phyloP scores from a whole-genome alignment of 2,113 vertebrate species.

The Notarius quadriscutis region DNA sequence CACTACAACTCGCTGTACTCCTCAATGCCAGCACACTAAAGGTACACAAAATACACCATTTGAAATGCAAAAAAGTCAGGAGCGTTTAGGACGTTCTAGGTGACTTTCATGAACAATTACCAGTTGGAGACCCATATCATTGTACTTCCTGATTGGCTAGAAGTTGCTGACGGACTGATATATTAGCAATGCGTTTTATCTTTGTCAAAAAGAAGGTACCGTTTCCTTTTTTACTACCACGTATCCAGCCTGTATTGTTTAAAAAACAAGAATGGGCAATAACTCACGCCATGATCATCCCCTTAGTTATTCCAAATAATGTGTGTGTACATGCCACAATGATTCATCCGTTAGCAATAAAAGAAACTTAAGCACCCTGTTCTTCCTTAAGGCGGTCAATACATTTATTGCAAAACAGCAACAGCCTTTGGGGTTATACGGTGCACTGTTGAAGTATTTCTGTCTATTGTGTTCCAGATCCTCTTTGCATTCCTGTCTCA shows the following conservation, averaged over 20 bases:
- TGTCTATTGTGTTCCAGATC: neutral
- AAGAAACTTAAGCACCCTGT: neutral
- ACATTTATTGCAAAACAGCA: neutral
- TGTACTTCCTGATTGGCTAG: neutral
- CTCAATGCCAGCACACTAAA: neutral
- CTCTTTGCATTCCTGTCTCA: neutral
- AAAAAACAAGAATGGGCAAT: neutral
- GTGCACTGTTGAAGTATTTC: neutral
- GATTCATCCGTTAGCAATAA: neutral
- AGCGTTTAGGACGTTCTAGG: neutral
- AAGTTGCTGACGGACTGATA: neutral
- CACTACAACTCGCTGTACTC: neutral
- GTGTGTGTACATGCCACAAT: neutral
- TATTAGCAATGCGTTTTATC: neutral
- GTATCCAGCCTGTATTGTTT: neutral
- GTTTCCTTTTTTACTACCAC: neutral
- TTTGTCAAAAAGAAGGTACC: neutral
- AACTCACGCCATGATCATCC: neutral
- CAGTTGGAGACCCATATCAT: neutral
- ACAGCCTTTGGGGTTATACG: neutral
- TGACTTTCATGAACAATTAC: neutral
- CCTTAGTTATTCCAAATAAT: neutral
- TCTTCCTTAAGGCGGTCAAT: neutral
- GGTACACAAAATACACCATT: neutral
- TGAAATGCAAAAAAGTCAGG: conserved; percentile 14